Base-by-base conservation (phyloP, 1,140 invertebrate genomes). In the Rhizoglyphus robini region DNA sequence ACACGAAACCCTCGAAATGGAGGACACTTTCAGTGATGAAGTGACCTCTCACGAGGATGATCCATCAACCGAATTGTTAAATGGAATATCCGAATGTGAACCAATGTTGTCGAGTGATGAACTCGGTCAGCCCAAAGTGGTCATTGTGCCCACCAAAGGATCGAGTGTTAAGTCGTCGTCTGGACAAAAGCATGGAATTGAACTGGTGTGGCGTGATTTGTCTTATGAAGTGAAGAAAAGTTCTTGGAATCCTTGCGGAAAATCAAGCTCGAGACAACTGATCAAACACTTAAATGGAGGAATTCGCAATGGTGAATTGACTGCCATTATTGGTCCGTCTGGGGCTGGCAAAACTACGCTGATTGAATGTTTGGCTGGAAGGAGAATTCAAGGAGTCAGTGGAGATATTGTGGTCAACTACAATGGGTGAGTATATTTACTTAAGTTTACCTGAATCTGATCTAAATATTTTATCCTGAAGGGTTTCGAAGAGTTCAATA, bases 271-370 rank as follows among this genome's bases (percentile, higher is more conserved):
- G 8, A 64, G 25, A 46, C 41, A 15, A 57, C n/a, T 66, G 5
- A 48, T 88, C 32, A 78, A 82, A 61, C 82, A 81, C 41, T 78
- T 88, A 8, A 86, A 79, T 54, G 74, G 74, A 27, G 57, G 30
- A 29, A 41, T 74, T 29, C 36, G 59, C 18, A 59, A 62, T 20
- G 79, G 80, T 4, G 71, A 80, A 48, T 69, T 81, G 60, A 78
- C 77, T 2, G 80, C 79, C 25, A 78, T 81, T 18, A 79, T 81
- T 77, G 80, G 80, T 1, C 80, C 80, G n/a, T 90, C 88, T 13
- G 80, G 80, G 1, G 79, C 79, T 13, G 80, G 79, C 4, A 68
- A 68, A 61, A 68, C 65, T 38, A 68, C 68, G n/a, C 49, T 68
- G 15, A 46, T 68, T 11, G 65, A 68, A 47, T 68, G 67, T 49